Evolutionary conservation across 2,113 vertebrate genomes (phyloP).

Genomic region (Pogonocichla stellata): DNA sequence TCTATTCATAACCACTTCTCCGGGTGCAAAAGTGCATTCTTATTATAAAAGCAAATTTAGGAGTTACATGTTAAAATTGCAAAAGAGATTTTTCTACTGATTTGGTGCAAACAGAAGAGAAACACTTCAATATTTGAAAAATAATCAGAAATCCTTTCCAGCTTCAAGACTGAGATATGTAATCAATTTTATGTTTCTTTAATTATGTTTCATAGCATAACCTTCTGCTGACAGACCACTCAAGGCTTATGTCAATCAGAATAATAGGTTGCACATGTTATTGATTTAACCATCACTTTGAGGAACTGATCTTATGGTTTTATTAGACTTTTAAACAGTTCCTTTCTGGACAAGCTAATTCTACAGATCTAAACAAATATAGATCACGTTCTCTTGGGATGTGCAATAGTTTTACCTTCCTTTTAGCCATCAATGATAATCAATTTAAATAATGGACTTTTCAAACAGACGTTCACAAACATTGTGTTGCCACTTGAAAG

Average conservation of each 20-base stretch:
- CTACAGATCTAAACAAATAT: neutral
- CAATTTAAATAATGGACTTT: neutral
- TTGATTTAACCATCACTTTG: slow-evolving; percentile 53
- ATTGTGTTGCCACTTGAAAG: neutral
- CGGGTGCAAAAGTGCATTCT: neutral
- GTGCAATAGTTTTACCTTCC: neutral
- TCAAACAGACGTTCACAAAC: neutral
- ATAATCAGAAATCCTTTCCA: slow-evolving; percentile 28
- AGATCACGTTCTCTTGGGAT: neutral
- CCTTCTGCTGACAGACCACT: slow-evolving; percentile 48
- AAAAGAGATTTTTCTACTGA: slow-evolving; percentile 19
- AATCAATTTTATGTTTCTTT: slow-evolving; percentile 60
- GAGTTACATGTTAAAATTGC: neutral
- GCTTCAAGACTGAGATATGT: neutral
- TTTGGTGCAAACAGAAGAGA: slow-evolving; percentile 4
- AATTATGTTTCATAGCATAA: slow-evolving; percentile 54
- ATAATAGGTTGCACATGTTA: slow-evolving; percentile 45
- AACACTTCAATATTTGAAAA: slow-evolving; percentile 37
- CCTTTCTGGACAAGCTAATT: slow-evolving; percentile 17
- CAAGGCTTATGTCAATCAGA: slow-evolving; percentile 52
- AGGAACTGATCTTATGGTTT: slow-evolving; percentile 28
- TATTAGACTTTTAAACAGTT: slow-evolving; percentile 31
- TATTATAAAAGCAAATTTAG: neutral
- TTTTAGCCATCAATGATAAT: neutral
- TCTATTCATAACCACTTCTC: slow-evolving; percentile 8